Base-by-base conservation (phyloP, 2,888 invertebrate genomes). In the Molorchus minor region DNA sequence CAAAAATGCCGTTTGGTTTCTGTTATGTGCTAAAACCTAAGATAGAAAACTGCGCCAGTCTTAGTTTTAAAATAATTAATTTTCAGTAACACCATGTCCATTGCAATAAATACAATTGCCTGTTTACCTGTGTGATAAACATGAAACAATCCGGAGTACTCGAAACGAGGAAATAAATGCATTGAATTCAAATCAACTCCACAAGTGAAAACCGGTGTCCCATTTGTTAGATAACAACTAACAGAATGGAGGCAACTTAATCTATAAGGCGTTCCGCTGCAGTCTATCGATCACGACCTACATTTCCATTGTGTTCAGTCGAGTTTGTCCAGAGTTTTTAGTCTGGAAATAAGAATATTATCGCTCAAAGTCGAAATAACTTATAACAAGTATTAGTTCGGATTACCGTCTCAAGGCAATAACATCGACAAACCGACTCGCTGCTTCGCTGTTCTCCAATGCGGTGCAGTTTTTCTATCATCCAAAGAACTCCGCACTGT, bases 291-390 rank as follows among this genome's bases (percentile, higher is more conserved):
- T 43, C 43, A 43, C 43, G 20, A 7, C 19, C 13, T 43, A 20
- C 20, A 43, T 43, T 43, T 43, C 43, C 43, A 20, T 17, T 43
- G 16, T 43, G 20, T 43, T 43, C 19, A 19, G 20, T 43, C 20
- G 20, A 43, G 20, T 43, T 20, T 43, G 20, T 43, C 20, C 20
- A 20, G 7, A 20, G 12, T 43, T 21, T n/a, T 20, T 5, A 2
- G 20, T 13, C n/a, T 20, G 16, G 38, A n/a, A 21, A 43, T 17
- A 25, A 25, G 25, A 21, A 43, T 43, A 43, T 43, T 43, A 43
- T 43, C 20, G 2, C 20, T 43, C 43, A 21, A 12, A 19, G 43
- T 20, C 43, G n/a, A 20, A 43, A 43, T 20, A 19, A 43, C 43
- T 19, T 25, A 25, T 25, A 25, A 25, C 25, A 25, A 25, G 25